Evolutionary conservation across 2,888 invertebrate species (phyloP).

Genomic region (Callinectes sapidus): DNA sequence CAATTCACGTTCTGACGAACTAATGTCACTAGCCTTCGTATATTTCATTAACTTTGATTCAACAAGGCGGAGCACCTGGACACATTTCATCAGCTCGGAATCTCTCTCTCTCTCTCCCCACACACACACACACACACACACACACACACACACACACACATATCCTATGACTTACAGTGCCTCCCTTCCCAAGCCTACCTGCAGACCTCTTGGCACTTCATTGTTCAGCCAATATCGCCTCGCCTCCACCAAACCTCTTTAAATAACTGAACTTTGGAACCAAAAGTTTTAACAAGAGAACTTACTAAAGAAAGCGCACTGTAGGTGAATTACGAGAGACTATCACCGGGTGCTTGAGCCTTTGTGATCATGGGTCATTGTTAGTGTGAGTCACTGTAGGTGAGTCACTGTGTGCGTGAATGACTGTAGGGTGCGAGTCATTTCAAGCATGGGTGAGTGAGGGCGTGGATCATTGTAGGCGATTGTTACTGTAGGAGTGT

Average conservation of each 20-base stretch:
- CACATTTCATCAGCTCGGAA: too few species aligned
- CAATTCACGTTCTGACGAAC: too few species aligned
- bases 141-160: constrained; percentile 28
- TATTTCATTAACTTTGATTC: too few species aligned
- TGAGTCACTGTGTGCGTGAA: background rate
- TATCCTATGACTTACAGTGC: background rate
- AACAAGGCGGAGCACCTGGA: too few species aligned
- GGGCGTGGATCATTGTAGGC: background rate
- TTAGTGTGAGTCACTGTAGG: background rate
- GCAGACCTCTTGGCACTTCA: background rate
- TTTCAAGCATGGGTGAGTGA: too few species aligned
- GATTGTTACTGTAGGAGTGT: background rate
- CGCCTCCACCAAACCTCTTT: background rate
- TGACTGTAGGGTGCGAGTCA: background rate
- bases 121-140: too few species aligned
- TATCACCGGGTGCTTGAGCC: background rate
- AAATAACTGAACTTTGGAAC: background rate
- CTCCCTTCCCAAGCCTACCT: background rate
- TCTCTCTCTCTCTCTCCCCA: too few species aligned
- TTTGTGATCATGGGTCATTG: background rate
- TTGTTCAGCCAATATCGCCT: background rate
- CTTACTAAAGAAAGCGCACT: background rate
- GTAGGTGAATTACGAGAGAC: background rate
- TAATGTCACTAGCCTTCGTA: too few species aligned
- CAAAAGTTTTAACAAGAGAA: constrained; percentile 6